phyloP scores from a whole-genome alignment of 2,888 invertebrate genomes.

The Mermis nigrescens region DNA sequence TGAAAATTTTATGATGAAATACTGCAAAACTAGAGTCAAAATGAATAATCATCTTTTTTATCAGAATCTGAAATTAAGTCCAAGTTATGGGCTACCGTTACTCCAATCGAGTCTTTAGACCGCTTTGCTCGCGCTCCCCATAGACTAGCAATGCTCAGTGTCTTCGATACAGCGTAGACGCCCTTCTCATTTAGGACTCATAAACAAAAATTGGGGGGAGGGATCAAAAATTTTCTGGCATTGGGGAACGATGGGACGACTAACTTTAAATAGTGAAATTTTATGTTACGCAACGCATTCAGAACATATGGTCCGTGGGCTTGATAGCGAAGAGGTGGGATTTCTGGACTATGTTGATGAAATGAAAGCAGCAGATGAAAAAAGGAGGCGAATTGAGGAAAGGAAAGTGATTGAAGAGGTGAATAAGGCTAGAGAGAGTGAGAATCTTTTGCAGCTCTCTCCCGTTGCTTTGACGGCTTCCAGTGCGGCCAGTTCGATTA shows the following conservation, averaged over 20 bases:
- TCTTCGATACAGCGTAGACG: no score
- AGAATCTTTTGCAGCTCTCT: not conserved
- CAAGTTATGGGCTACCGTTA: no score
- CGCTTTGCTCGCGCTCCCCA: no score
- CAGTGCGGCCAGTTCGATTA: slow-evolving; percentile 7
- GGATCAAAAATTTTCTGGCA: no score
- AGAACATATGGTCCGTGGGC: slow-evolving; percentile 51
- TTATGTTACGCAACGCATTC: slow-evolving; percentile 14
- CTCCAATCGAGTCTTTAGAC: no score
- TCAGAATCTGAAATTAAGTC: no score
- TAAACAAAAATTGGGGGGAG: not conserved
- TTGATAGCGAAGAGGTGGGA: slow-evolving; percentile 87
- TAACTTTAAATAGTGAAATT: not conserved
- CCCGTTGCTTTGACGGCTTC: slow-evolving; percentile 5
- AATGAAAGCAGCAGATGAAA: slow-evolving; percentile 18
- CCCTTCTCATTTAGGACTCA: not conserved
- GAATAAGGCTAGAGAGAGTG: slow-evolving; percentile 13
- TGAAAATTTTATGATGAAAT: no score
- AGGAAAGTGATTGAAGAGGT: slow-evolving; percentile 19
- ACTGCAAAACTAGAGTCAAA: no score
- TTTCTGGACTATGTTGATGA: slow-evolving; percentile 65
- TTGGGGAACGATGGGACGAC: no score
- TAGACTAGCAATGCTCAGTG: no score
- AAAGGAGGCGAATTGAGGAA: slow-evolving; percentile 16
- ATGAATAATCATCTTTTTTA: no score